A percentile compares a stretch with the other conserved stretches of the same genome.
These are phyloP conservation scores for Notoglanidium macrostoma DNA, from an alignment of 2,797 vertebrate genomes.

Conservation along the genomic window DNA sequence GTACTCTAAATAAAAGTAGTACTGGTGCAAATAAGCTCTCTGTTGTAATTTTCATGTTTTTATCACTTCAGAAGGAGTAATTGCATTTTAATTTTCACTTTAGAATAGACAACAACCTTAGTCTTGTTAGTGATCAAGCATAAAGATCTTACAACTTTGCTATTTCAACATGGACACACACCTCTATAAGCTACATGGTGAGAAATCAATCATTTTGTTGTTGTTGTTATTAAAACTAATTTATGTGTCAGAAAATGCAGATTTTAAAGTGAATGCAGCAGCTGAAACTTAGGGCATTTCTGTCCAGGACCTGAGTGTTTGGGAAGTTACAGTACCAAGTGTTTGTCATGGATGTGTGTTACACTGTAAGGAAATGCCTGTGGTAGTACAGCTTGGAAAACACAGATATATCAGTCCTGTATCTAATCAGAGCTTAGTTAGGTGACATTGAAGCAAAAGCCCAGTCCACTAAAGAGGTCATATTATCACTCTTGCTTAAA, in stretches of 20 bases:
- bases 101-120: background rate
- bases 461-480: slow-evolving; percentile 58
- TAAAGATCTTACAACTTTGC: background rate
- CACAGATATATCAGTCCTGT: slow-evolving; percentile 41
- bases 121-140: background rate
- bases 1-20: background rate
- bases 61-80: background rate
- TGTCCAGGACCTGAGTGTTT: background rate
- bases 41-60: background rate
- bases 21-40: background rate
- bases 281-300: background rate
- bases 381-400: slow-evolving; percentile 11
- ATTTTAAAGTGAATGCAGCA: background rate
- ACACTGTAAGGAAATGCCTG: background rate
- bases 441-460: slow-evolving; percentile 64
- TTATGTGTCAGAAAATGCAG: background rate
- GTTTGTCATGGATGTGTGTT: background rate
- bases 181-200: background rate
- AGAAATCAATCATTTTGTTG: background rate
- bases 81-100: background rate
- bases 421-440: slow-evolving; percentile 70
- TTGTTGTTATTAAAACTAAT: background rate
- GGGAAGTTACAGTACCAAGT: background rate
- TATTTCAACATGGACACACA: background rate
- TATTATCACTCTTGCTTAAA: slow-evolving; percentile 70